Base-by-base conservation (phyloP, 2,888 invertebrate species). In the Heteromyza rotundicornis region DNA sequence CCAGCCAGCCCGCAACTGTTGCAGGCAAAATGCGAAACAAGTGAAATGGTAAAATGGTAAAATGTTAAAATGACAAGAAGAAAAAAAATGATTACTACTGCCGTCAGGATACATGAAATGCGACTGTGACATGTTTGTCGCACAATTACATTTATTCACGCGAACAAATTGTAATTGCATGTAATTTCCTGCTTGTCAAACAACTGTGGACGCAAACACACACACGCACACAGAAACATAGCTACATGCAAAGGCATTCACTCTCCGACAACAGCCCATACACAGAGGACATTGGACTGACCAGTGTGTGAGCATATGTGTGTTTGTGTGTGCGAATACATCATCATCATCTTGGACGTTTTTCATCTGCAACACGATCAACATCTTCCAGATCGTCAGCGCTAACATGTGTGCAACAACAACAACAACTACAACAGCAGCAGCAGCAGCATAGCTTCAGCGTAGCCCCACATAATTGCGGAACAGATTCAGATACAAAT, bases 71-170 rank as follows among this genome's bases (percentile, higher is more conserved):
- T n/a, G 7, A 3, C 14, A 12, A 14, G 14, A 40, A n/a, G 3
- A 40, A 40, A n/a, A n/a, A 40, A 36, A n/a, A n/a, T n/a, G n/a
- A n/a, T n/a, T n/a, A n/a, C n/a, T n/a, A n/a, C n/a, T n/a, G n/a
- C n/a, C n/a, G n/a, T n/a, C 53, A 53, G 27, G 7, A 17, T 35
- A 55, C 44, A 23, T 22, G 19, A 20, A 47, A 47, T 17, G 14
- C 27, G 35, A 49, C 23, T 17, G 40, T 22, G 51, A 61, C 56
- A 57, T 57, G 59, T 64, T 67, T 71, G 73, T 72, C 70, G 66
- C 67, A 76, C 74, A 74, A 78, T 71, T 65, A 68, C 70, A 75
- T 77, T 78, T 77, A 75, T 79, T 78, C 75, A 78, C 73, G 75
- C 73, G 73, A 75, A 70, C 75, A 78, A 72, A 73, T 76, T 75